Conservation (phyloP, 1,140 invertebrate species). For the Cardiocondyla obscurior region DNA sequence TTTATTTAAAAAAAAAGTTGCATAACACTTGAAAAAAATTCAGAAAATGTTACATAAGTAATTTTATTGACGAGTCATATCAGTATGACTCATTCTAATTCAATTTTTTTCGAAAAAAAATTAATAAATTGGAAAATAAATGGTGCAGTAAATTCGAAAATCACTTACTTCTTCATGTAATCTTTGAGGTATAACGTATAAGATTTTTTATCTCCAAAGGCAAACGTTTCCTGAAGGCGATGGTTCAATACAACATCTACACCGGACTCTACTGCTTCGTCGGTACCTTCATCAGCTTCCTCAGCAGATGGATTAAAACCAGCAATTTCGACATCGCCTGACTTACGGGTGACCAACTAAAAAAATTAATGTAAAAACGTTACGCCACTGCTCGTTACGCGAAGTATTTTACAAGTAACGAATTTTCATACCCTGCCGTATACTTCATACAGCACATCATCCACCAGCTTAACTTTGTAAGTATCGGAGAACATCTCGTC, state of each 20-base stretch:
- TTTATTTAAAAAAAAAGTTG: too few species aligned
- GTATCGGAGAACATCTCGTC: conserved; percentile 99
- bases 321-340: conserved; percentile 91
- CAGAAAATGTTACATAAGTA: not conserved
- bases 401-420: not conserved
- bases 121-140: too few species aligned
- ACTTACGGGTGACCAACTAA: conserved; percentile 89
- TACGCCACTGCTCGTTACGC: not conserved
- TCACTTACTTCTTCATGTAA: conserved; percentile 97
- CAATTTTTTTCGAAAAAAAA: too few species aligned
- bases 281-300: conserved; percentile 94
- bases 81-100: not conserved
- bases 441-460: conserved; percentile 97
- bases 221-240: conserved; percentile 93
- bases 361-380: conserved; percentile 39
- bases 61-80: not conserved
- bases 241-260: conserved; percentile 98
- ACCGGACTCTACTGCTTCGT: conserved; percentile 89
- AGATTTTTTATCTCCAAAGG: conserved; percentile 94
- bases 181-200: conserved; percentile 97
- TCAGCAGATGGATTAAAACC: conserved; percentile 97
- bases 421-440: conserved; percentile 89
- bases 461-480: conserved; percentile 96
- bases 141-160: not conserved
- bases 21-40: too few species aligned